Evolutionary conservation across 2,797 vertebrate genomes (phyloP).

Genomic region (Anas bernieri): DNA sequence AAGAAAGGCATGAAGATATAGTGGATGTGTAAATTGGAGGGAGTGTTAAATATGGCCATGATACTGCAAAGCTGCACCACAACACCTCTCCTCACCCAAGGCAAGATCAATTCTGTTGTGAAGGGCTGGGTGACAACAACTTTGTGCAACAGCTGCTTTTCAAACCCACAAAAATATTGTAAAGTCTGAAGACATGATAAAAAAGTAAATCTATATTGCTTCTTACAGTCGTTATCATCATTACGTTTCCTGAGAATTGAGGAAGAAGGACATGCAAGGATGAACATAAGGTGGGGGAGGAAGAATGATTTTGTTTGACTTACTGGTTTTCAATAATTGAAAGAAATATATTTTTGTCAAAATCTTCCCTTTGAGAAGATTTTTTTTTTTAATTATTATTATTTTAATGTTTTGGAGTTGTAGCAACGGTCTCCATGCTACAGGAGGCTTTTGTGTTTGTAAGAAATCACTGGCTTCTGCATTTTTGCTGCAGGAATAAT

Average conservation of each 20-base stretch:
- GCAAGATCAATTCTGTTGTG: neutral
- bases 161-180: neutral
- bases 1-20: fast-evolving
- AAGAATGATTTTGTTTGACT: neutral
- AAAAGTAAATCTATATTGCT: neutral
- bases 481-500: neutral
- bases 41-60: fast-evolving
- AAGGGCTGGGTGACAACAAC: neutral
- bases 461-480: neutral
- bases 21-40: neutral
- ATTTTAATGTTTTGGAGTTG: neutral
- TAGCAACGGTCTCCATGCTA: neutral
- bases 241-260: neutral
- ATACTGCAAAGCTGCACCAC: fast-evolving
- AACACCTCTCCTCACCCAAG: neutral
- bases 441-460: neutral
- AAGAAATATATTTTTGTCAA: neutral
- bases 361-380: neutral
- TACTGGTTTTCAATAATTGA: neutral
- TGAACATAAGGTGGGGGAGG: neutral
- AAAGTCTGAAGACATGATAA: neutral
- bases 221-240: neutral
- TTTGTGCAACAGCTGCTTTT: neutral
- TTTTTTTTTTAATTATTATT: neutral
- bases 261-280: neutral